Base-by-base conservation (phyloP, 2,113 vertebrate genomes). In the Balaenoptera acutorostrata region DNA sequence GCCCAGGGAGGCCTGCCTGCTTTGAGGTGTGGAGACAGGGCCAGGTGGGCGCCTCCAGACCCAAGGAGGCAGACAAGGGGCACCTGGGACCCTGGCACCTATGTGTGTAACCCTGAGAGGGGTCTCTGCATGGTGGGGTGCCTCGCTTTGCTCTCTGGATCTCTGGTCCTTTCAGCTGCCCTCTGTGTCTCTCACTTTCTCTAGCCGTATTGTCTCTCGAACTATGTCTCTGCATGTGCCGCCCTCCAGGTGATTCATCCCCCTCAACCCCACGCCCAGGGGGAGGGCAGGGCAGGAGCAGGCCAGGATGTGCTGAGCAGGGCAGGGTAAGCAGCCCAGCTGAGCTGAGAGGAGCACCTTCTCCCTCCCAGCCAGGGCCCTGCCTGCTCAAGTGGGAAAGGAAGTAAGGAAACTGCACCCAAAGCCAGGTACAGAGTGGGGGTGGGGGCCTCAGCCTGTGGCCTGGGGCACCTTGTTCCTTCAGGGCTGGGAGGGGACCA, bases 211-310 rank as follows among this genome's bases (percentile, higher is more conserved):
- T 83, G 81, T 97, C 80, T 94, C 84, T 94, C 11, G 7, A 88
- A 78, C 90, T 64, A 0, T n/a, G 46, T 95, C 55, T 96, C 29
- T 9, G 59, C 77, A 33, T 93, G 59, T 97, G 55, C 88, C n/a
- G 27, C 59, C 68, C 41, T 90, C 29, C 80, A 96, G 83, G 94
- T 97, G 97, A 97, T 95, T 97, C 95, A 96, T 95, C 82, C 61
- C 96, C 88, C 14, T 94, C 66, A 97, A 55, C 82, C 57, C 86
- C 92, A 84, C 5, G 4, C 96, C 95, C 74, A 75, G 46, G 66
- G 95, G 90, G 89, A 87, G 39, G 77, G 83, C 88, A 96, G 94
- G 93, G 71, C 93, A 96, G 85, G 74, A 93, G 52, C 63, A 89
- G 95, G 83, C 86, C 68, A 59, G 74, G 83, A 95, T 96, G 44